These are phyloP conservation scores for Balearica regulorum DNA, from an alignment of 2,797 vertebrate genomes.

Conservation along the genomic window DNA sequence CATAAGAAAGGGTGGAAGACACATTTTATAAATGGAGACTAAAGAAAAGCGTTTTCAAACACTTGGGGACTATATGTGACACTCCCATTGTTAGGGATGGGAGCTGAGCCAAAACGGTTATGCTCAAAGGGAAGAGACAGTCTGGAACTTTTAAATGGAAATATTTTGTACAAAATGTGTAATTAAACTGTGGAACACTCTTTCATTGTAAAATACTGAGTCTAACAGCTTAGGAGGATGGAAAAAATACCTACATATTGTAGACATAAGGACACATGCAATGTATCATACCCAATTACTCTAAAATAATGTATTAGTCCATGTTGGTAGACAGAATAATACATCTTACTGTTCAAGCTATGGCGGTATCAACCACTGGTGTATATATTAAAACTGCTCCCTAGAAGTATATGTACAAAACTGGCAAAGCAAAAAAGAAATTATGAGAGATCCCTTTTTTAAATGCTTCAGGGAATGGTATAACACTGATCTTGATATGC, in stretches of 20 bases:
- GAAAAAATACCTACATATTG: slow-evolving; percentile 21
- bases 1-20: background rate
- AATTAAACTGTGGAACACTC: slow-evolving; percentile 53
- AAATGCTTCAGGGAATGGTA: background rate
- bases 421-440: background rate
- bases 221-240: slow-evolving; percentile 23
- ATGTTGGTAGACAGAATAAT: background rate
- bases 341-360: background rate
- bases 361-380: background rate
- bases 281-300: slow-evolving; percentile 8
- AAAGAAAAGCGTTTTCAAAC: background rate
- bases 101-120: slow-evolving; percentile 53
- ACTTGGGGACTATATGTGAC: background rate
- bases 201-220: slow-evolving; percentile 43
- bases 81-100: slow-evolving; percentile 43
- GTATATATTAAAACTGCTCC: background rate
- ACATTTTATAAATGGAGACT: background rate
- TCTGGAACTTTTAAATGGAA: slow-evolving; percentile 61
- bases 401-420: background rate
- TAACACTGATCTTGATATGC: background rate
- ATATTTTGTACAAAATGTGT: slow-evolving; percentile 61
- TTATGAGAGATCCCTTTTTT: background rate
- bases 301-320: background rate
- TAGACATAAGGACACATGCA: background rate
- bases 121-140: slow-evolving; percentile 38